Conservation (phyloP, 2,113 vertebrate genomes). For the Mustelus asterias region DNA sequence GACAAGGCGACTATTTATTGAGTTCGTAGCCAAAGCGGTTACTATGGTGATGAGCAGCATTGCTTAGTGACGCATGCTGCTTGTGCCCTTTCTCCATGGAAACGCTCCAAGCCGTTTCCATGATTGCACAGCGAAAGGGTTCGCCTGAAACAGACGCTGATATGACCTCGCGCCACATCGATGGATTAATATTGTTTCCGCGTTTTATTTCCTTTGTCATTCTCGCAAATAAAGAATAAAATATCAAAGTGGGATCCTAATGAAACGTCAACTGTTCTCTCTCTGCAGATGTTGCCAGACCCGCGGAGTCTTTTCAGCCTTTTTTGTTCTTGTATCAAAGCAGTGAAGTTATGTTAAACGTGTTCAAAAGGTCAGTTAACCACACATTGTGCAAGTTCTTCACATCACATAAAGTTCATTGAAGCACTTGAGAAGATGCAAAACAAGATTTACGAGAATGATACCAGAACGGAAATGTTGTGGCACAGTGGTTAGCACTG, state of each 20-base stretch:
- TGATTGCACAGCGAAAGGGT: not conserved
- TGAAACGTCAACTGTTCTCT: not conserved
- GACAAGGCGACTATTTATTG: not conserved
- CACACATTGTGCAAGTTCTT: not conserved
- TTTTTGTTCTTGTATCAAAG: not conserved
- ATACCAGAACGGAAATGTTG: not conserved
- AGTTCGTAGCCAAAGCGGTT: not conserved
- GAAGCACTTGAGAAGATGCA: not conserved
- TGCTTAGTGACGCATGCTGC: not conserved
- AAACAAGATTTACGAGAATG: not conserved
- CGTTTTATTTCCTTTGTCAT: not conserved
- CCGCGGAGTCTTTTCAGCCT: not conserved
- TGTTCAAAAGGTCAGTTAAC: not conserved
- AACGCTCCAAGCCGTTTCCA: not conserved
- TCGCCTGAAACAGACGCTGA: not conserved
- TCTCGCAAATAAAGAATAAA: not conserved
- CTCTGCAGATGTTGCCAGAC: not conserved
- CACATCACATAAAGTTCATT: not conserved
- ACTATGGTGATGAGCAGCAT: not conserved
- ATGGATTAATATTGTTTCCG: not conserved
- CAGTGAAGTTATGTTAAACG: too few species aligned
- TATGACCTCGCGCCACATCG: too few species aligned
- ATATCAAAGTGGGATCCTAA: not conserved
- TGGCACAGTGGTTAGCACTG: too few species aligned
- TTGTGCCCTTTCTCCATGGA: not conserved